A percentile compares a stretch with the other conserved stretches of the same genome.
Conservation (phyloP, 2,888 invertebrate species). For the Ochropacha duplaris region DNA sequence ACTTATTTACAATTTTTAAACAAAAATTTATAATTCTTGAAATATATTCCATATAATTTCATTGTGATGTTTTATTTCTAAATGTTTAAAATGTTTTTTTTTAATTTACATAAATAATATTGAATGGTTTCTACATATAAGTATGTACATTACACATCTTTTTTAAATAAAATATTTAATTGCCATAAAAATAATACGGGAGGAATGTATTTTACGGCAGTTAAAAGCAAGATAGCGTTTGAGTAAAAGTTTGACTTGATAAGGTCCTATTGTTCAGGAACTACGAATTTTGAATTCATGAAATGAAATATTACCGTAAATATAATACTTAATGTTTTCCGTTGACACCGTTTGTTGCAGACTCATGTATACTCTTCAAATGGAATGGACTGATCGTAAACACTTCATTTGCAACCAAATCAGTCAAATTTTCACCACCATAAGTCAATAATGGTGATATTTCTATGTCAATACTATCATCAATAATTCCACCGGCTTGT, state of each 20-base stretch:
- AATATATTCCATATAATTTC: background rate
- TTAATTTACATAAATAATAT: background rate
- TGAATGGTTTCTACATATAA: too few relatives aligned
- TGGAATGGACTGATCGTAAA: conserved; percentile 86
- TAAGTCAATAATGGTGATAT: conserved; percentile 96
- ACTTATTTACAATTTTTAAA: too few relatives aligned
- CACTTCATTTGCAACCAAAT: conserved; percentile 85
- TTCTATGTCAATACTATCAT: conserved; percentile 88
- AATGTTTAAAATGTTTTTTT: background rate
- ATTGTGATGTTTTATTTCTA: background rate
- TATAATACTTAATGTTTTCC: background rate
- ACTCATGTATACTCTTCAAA: conserved; percentile 74
- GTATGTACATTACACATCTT: too few relatives aligned
- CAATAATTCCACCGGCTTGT: conserved; percentile 90
- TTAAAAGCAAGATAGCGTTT: background rate
- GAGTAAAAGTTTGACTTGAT: background rate
- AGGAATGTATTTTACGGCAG: background rate
- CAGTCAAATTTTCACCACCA: conserved; percentile 92
- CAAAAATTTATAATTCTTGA: background rate
- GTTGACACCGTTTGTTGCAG: conserved; percentile 52
- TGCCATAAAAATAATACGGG: background rate
- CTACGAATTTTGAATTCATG: conserved; percentile 8
- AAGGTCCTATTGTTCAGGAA: conserved; percentile 7
- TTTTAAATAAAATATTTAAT: too few relatives aligned
- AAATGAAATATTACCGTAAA: background rate